Evolutionary conservation across 2,888 invertebrate species (phyloP).

Genomic region (Drosophila subsilvestris): DNA sequence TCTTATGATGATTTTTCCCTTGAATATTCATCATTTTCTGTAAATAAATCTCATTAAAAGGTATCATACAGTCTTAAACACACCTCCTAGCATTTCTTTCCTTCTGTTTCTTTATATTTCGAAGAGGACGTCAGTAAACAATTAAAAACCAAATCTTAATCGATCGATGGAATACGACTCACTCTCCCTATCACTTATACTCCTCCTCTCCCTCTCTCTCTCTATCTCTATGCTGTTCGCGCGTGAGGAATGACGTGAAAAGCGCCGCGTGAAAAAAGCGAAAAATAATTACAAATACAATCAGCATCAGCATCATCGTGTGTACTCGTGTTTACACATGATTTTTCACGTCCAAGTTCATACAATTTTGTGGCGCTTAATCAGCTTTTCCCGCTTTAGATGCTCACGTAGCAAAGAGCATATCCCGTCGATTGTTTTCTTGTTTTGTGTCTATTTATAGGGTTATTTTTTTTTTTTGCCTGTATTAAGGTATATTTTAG

Average conservation of each 20-base stretch:
- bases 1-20: too few species aligned
- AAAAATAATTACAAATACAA: constrained; percentile 68
- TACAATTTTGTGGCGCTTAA: constrained; percentile 62
- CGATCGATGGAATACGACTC: constrained; percentile 8
- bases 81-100: background rate
- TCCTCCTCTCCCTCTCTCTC: background rate
- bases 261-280: constrained; percentile 66
- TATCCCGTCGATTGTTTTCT: constrained; percentile 10
- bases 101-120: constrained; percentile 1
- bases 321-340: background rate
- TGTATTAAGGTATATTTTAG: constrained; percentile 73
- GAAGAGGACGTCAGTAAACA: constrained; percentile 44
- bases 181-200: background rate
- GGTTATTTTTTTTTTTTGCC: constrained; percentile 40
- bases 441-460: constrained; percentile 56
- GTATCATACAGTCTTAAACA: background rate
- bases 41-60: background rate
- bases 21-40: background rate
- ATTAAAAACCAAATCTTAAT: constrained; percentile 37
- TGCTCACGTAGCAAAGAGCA: constrained; percentile 53
- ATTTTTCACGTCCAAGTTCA: constrained; percentile 74
- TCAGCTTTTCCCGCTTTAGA: constrained; percentile 66
- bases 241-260: constrained; percentile 64
- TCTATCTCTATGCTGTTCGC: background rate
- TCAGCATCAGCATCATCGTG: background rate